Evolutionary conservation across 2,797 vertebrate species (phyloP).

Genomic region (Ibycter americanus): DNA sequence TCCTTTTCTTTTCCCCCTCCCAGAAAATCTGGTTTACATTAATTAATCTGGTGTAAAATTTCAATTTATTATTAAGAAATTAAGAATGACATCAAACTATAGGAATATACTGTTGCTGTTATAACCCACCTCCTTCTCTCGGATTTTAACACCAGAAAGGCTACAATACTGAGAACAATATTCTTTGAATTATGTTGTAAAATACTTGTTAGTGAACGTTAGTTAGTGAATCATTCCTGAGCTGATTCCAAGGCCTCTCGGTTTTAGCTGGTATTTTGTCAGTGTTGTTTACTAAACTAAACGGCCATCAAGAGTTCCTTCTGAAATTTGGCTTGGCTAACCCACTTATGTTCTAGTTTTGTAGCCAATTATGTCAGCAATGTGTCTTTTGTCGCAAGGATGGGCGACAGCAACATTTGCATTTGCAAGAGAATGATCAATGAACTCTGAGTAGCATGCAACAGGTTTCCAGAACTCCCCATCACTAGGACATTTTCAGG

Average conservation of each 20-base stretch:
- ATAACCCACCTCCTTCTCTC: not conserved
- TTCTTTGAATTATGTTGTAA: not conserved
- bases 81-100: not conserved
- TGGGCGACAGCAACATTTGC: not conserved
- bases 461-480: not conserved
- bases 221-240: not conserved
- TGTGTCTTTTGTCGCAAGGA: not conserved
- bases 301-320: not conserved
- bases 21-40: not conserved
- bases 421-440: not conserved
- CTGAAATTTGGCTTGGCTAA: not conserved
- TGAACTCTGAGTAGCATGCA: not conserved
- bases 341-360: not conserved
- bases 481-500: not conserved
- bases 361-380: not conserved
- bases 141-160: not conserved
- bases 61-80: not conserved
- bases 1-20: accelerated
- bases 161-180: not conserved
- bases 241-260: not conserved
- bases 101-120: not conserved
- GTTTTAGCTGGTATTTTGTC: not conserved
- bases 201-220: not conserved
- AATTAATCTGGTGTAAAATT: not conserved
- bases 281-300: not conserved